Evolutionary conservation across 2,888 invertebrate species (phyloP).

Genomic region (Aleiodes leptofemur): DNA sequence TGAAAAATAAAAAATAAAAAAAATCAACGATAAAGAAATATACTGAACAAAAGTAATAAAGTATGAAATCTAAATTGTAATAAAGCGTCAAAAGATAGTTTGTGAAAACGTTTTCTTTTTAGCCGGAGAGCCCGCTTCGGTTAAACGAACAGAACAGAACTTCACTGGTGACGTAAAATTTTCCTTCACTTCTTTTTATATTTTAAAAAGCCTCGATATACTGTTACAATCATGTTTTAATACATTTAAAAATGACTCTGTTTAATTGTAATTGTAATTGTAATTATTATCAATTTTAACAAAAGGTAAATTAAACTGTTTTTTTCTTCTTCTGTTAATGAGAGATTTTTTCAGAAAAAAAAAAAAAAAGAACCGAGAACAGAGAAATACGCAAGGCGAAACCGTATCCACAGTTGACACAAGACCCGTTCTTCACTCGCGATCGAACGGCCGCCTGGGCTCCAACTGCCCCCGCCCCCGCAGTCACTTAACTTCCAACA

Average conservation of each 20-base stretch:
- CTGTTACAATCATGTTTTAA: not conserved
- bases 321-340: not conserved
- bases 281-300: not conserved
- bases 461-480: slow-evolving; percentile 47
- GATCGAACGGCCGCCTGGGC: slow-evolving; percentile 57
- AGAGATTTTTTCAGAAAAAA: not conserved
- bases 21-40: not conserved
- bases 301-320: not conserved
- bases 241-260: not conserved
- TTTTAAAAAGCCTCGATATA: slow-evolving; percentile 1
- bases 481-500: slow-evolving; percentile 37
- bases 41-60: not conserved
- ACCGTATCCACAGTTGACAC: slow-evolving; percentile 48
- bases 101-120: not conserved
- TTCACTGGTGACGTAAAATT: slow-evolving; percentile 26
- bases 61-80: not conserved
- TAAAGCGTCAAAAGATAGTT: not conserved
- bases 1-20: too few relatives aligned
- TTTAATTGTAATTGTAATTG: not conserved
- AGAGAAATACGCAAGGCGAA: slow-evolving; percentile 43
- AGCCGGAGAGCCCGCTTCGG: slow-evolving; percentile 5
- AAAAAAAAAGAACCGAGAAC: slow-evolving; percentile 30
- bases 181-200: not conserved
- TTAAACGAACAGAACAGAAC: slow-evolving; percentile 18
- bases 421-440: slow-evolving; percentile 56